Base-by-base conservation (phyloP, 2,888 invertebrate genomes). In the Tiliacea citrago region DNA sequence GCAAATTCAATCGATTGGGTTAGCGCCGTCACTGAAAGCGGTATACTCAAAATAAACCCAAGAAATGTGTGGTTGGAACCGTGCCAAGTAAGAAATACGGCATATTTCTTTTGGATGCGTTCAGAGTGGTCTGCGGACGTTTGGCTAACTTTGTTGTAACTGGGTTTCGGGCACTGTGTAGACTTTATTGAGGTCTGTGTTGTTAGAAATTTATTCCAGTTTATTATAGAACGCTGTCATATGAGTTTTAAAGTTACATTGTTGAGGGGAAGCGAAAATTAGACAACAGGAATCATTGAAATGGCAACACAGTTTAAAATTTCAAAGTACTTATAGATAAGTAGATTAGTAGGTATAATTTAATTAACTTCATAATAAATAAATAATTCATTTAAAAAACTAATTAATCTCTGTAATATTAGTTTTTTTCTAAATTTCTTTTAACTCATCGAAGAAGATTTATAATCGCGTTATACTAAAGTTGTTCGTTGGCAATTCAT, bases 11-110 rank as follows among this genome's bases (percentile, higher is more conserved):
- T 92, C 90, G 90, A 91, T 92, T 93, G 91, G 93, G 93, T 93
- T 94, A 94, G 89, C 89, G 88, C 84, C 92, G 93, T 91, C 91
- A 93, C 93, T 91, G 88, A 90, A 92, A 92, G 90, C 90, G 89
- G 90, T 73, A 65, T 78, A 80, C 88, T 82, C 83, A 81, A 87
- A 86, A 87, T 87, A 85, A 87, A 85, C 81, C 77, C 62, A 83
- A 77, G 83, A 73, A 79, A 21, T 60, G 55, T 72, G 68, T 42
- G 45, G 57, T 81, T 87, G 87, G 87, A 66, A 61, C 29, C 6
- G 53, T 66, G 86, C 87, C 87, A 87, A 77, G 77, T 69, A 45
- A 77, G 79, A 75, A 75, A 86, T 81, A 84, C 63, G 69, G 67
- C 62, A 81, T 77, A 85, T 79, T 85, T 81, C 77, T 85, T 87